These are phyloP conservation scores for Eulemur coronatus DNA, from an alignment of 2,797 vertebrate genomes.

Conservation along the genomic window DNA sequence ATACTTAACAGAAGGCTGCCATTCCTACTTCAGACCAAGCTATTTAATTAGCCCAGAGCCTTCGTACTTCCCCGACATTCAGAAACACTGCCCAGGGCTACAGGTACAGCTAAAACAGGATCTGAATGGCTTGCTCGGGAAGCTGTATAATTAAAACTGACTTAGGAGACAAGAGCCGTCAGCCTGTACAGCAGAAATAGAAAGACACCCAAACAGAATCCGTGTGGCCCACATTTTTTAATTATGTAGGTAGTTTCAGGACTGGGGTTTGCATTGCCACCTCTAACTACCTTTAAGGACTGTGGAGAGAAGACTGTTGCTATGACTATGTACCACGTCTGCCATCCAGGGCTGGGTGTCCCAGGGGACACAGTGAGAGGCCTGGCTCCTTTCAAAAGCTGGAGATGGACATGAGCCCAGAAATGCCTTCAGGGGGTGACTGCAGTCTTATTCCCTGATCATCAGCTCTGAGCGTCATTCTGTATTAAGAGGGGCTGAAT, in stretches of 20 bases:
- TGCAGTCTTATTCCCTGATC: background rate
- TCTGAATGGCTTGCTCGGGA: background rate
- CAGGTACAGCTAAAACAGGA: background rate
- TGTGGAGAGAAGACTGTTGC: background rate
- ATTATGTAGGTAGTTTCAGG: background rate
- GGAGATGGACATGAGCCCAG: background rate
- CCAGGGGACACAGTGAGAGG: background rate
- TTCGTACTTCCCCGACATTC: background rate
- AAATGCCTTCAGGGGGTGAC: background rate
- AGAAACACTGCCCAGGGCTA: background rate
- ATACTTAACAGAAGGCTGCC: background rate
- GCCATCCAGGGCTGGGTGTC: background rate
- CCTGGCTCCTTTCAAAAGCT: background rate
- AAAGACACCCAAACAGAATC: slow-evolving; percentile 15
- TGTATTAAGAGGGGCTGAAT: background rate
- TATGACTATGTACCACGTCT: background rate
- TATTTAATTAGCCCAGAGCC: background rate
- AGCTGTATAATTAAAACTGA: slow-evolving; percentile 53
- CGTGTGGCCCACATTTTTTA: background rate
- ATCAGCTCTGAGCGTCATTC: background rate
- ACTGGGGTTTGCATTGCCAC: background rate
- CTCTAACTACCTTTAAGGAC: background rate
- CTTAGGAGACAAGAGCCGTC: background rate
- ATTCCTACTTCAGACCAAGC: background rate
- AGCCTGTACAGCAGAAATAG: slow-evolving; percentile 10